phyloP scores from a whole-genome alignment of 2,113 vertebrate genomes.

The Indri indri region DNA sequence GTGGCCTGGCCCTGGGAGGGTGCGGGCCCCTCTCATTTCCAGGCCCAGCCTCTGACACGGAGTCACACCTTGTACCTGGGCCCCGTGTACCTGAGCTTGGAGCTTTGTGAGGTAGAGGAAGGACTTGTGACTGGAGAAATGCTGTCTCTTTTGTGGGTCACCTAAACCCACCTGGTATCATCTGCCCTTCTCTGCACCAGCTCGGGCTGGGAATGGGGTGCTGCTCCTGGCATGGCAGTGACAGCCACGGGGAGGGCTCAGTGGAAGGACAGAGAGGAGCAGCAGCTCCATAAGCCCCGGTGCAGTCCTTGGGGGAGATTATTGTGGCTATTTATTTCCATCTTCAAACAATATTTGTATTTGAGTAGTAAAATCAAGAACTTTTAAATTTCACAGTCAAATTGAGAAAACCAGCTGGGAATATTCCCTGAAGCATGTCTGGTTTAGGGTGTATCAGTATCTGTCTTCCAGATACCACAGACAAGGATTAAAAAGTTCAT shows the following conservation, averaged over 20 bases:
- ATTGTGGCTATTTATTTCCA: neutral
- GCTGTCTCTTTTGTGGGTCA: neutral
- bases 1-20: too few relatives aligned
- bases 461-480: neutral
- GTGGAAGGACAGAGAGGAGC: neutral
- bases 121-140: neutral
- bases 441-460: fast-evolving
- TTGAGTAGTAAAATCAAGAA: neutral
- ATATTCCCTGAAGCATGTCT: neutral
- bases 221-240: fast-evolving
- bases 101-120: neutral
- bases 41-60: neutral
- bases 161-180: neutral
- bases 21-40: neutral
- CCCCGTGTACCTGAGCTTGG: neutral
- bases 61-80: too few relatives aligned
- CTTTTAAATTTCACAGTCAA: neutral
- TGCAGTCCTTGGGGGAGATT: fast-evolving
- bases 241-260: fast-evolving
- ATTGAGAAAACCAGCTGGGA: neutral
- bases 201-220: neutral
- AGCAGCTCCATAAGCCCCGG: fast-evolving
- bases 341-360: neutral
- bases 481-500: neutral
- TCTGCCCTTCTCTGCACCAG: neutral